These are phyloP conservation scores for Gnatocerus cornutus DNA, from an alignment of 2,888 invertebrate genomes.

Conservation along the genomic window DNA sequence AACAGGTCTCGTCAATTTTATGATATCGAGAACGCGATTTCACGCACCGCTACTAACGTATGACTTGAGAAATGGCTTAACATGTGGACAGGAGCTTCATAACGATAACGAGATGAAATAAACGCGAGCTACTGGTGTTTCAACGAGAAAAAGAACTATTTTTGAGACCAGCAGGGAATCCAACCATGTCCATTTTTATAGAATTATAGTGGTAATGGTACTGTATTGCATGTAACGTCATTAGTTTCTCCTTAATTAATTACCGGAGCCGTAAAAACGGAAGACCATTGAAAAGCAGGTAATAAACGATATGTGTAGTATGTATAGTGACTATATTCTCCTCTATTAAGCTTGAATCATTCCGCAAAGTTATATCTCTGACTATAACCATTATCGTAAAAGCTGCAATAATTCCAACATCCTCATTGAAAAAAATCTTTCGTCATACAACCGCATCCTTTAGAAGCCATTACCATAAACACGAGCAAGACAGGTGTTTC, in stretches of 20 bases:
- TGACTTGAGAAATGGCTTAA: slow-evolving; percentile 47
- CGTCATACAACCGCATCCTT: slow-evolving; percentile 26
- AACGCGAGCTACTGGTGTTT: slow-evolving; percentile 43
- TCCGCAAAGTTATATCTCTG: slow-evolving; percentile 21
- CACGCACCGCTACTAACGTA: slow-evolving; percentile 48
- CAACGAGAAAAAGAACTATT: not conserved
- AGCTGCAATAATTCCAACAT: slow-evolving; percentile 24
- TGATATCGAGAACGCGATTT: slow-evolving; percentile 48
- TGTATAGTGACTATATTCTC: slow-evolving; percentile 10
- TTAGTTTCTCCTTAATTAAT: not conserved
- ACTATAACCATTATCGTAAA: slow-evolving; percentile 40
- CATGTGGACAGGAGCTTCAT: slow-evolving; percentile 46
- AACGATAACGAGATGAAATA: slow-evolving; percentile 49
- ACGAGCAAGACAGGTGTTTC: slow-evolving; percentile 4
- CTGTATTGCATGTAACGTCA: too few species aligned
- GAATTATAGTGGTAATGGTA: too few species aligned
- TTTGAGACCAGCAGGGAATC: too few species aligned
- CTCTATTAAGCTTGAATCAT: slow-evolving; percentile 27
- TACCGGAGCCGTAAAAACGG: not conserved
- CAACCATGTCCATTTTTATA: too few species aligned
- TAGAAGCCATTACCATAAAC: slow-evolving; percentile 26
- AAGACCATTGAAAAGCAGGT: not conserved
- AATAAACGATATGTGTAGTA: slow-evolving; percentile 5
- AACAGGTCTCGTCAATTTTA: slow-evolving; percentile 50
- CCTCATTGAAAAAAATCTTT: slow-evolving; percentile 22